Base-by-base conservation (phyloP, 2,113 vertebrate genomes). In the Microtus ochrogaster region DNA sequence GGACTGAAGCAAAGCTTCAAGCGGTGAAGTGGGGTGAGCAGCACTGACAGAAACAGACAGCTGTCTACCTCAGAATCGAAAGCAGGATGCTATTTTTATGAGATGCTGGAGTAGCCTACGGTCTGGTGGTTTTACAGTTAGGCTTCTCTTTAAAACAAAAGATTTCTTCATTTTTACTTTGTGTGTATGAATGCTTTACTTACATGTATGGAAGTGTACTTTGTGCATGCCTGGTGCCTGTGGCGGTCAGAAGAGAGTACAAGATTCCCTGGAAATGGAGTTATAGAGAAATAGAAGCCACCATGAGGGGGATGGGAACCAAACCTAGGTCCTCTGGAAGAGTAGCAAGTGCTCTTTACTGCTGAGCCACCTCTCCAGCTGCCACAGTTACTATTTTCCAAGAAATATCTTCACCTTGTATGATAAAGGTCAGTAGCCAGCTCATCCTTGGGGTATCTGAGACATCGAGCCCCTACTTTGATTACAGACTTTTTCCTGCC, bases 21-120 rank as follows among this genome's bases (percentile, higher is more conserved):
- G 16, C 4, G 33, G 11, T 21, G 17, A 39, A 30, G 0, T 16
- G 7, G 10, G 11, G 1, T 14, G 21, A 44, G 30, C 2, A 30
- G 55, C 39, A 17, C 3, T 49, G n/a, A n/a, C 39, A 44, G 88
- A 77, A 22, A 63, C 3, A 88, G 33, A 16, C 33, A 72, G 7
- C 86, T 44, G 5, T 78, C 61, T 78, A 6, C 44, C 61, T 47
- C 41, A n/a, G 73, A 77, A 65, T 78, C 26, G 74, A 52, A 41
- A 73, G 52, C 24, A 74, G 3, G 52, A 63, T 14, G 17, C 22
- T 47, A 8, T 9, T 79, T 66, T 66, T 19, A 78, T 28, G 21
- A 77, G 58, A 36, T 44, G 4, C 21, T 65, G 4, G 12, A n/a
- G 12, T 66, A 30, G 3, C 4, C 58, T 78, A n/a, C 16, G 41